Percentiles rank a stretch among this genome's conserved stretches.
These are phyloP conservation scores for Cantharis lateralis DNA, from an alignment of 2,888 invertebrate genomes.

Conservation along the genomic window DNA sequence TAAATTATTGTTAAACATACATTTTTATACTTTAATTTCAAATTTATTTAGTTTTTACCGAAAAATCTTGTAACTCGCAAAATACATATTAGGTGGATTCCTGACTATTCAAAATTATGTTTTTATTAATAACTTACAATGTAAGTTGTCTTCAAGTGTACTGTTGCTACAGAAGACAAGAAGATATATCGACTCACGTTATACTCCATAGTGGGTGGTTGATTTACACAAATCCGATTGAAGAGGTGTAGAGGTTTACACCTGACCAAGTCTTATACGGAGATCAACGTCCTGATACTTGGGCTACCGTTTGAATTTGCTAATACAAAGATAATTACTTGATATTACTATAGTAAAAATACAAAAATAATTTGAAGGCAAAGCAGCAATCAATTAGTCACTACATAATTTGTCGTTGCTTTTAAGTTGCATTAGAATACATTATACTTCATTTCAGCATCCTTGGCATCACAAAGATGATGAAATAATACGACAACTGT, in stretches of 20 bases:
- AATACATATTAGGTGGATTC: background rate
- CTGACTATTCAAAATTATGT: slow-evolving; percentile 15
- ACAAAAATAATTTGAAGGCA: background rate
- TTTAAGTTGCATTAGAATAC: background rate
- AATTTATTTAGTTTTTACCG: background rate
- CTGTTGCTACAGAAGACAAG: slow-evolving; percentile 19
- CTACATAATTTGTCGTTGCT: background rate
- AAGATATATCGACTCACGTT: slow-evolving; percentile 24
- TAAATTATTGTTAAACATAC: too few relatives aligned
- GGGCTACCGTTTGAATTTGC: slow-evolving; percentile 31
- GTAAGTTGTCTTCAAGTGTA: slow-evolving; percentile 30
- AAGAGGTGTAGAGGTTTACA: slow-evolving; percentile 41
- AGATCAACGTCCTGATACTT: slow-evolving; percentile 41
- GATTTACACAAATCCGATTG: slow-evolving; percentile 40
- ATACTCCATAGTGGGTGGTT: slow-evolving; percentile 38
- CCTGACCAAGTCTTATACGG: slow-evolving; percentile 39
- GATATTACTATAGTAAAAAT: background rate
- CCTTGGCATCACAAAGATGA: background rate
- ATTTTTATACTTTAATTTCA: background rate
- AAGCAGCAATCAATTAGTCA: background rate
- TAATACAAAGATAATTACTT: background rate
- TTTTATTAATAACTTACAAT: slow-evolving; percentile 26
- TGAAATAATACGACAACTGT: background rate
- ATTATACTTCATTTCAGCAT: background rate
- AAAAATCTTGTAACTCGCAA: background rate